These are phyloP conservation scores for Stichodactyla mertensii DNA, from an alignment of 64 coral and sea anemone genomes.

Conservation along the genomic window DNA sequence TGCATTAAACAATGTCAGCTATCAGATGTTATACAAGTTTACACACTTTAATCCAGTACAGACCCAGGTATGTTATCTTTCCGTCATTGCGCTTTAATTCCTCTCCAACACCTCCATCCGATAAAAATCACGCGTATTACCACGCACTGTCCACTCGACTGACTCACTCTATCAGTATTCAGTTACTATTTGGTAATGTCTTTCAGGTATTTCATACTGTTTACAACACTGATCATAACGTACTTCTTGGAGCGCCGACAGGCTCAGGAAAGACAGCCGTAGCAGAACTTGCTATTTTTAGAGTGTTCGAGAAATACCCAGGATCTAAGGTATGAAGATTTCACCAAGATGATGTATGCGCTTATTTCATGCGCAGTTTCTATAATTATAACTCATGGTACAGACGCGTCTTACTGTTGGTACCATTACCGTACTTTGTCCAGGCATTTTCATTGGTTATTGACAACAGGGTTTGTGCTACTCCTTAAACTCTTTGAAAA, in stretches of 20 bases:
- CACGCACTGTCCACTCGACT: too few species aligned
- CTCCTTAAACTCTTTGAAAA: too few species aligned
- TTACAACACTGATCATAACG: conserved; percentile 91
- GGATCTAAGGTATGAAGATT: conserved; percentile 67
- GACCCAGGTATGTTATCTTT: conserved; percentile 46
- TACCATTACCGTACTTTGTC: too few species aligned
- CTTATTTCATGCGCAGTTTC: too few species aligned
- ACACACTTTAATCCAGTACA: conserved; percentile 98
- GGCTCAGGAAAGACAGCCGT: conserved; percentile 88
- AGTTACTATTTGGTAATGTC: not conserved
- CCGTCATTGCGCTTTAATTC: too few species aligned
- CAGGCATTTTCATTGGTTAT: not conserved
- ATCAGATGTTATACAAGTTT: conserved; percentile 88
- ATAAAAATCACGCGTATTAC: too few species aligned
- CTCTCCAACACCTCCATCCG: too few species aligned
- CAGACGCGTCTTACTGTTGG: too few species aligned
- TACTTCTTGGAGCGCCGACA: conserved; percentile 84
- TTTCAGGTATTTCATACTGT: conserved; percentile 78
- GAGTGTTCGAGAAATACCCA: conserved; percentile 79
- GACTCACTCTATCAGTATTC: too few species aligned
- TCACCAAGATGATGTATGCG: too few species aligned
- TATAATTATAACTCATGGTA: too few species aligned
- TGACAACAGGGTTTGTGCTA: too few species aligned
- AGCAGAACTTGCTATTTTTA: conserved; percentile 95
- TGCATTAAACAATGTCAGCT: conserved; percentile 59